These are phyloP conservation scores for Zapornia atra DNA, from an alignment of 2,113 vertebrate genomes.

Conservation along the genomic window DNA sequence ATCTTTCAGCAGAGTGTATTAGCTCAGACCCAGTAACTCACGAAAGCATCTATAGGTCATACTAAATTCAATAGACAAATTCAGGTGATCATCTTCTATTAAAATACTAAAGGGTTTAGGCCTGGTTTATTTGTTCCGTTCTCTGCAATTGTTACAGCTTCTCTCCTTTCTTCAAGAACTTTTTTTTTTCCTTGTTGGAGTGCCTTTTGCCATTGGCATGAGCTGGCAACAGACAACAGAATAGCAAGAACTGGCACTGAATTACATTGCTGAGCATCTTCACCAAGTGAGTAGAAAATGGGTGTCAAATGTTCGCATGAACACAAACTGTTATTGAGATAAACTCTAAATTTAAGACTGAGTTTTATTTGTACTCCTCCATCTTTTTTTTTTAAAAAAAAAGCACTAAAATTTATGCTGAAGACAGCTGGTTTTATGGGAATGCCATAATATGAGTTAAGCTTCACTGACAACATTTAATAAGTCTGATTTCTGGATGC, in stretches of 20 bases:
- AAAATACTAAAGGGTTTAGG: background rate
- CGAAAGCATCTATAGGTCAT: background rate
- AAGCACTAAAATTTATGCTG: background rate
- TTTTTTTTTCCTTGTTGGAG: background rate
- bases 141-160: background rate
- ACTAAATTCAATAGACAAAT: background rate
- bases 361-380: background rate
- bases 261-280: background rate
- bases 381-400: background rate
- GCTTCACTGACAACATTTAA: background rate
- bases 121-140: background rate
- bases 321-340: background rate
- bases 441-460: background rate
- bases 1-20: background rate
- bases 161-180: background rate
- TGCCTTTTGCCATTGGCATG: background rate
- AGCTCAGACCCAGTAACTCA: background rate
- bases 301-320: background rate
- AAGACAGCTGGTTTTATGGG: background rate
- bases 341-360: background rate
- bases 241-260: background rate
- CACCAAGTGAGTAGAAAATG: background rate
- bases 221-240: background rate
- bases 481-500: background rate
- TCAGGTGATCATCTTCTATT: background rate